A percentile compares a stretch with the other conserved stretches of the same genome.
Evolutionary conservation across 2,113 vertebrate species (phyloP).

Genomic region (Rhinoderma darwinii): DNA sequence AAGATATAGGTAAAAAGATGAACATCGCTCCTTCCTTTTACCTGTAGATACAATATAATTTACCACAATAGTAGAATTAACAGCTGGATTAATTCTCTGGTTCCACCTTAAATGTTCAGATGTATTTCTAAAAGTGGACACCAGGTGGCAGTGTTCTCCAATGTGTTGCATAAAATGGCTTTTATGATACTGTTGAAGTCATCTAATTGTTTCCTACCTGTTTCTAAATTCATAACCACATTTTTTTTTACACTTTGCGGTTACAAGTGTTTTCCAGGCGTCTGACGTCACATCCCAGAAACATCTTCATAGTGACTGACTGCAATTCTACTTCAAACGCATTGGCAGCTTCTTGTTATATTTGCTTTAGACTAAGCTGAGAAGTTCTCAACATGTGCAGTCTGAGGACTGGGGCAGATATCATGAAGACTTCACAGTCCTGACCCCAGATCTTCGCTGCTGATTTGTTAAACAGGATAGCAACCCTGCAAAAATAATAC

Average conservation of each 20-base stretch:
- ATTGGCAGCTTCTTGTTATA: background rate
- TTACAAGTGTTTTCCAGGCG: constrained; percentile 11
- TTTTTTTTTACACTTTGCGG: background rate
- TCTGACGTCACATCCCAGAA: constrained; percentile 8
- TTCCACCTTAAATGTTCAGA: constrained; percentile 44
- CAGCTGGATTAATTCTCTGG: background rate
- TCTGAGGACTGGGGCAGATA: background rate
- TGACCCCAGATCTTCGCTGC: background rate
- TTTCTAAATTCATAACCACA: background rate
- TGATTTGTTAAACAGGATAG: constrained; percentile 43
- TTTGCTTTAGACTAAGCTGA: background rate
- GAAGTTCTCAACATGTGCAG: constrained; percentile 32
- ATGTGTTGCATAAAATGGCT: background rate
- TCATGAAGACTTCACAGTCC: background rate
- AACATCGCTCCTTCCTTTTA: background rate
- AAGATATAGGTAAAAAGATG: background rate
- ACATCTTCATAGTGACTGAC: constrained; percentile 7
- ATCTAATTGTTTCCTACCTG: background rate
- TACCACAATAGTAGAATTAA: background rate
- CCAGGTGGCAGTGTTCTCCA: constrained; percentile 68
- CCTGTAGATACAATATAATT: too few relatives aligned
- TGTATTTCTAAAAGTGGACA: constrained; percentile 53
- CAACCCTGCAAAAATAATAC: constrained; percentile 51
- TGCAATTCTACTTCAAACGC: constrained; percentile 31
- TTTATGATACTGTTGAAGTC: background rate